Evolutionary conservation across 2,888 invertebrate genomes (phyloP).

Genomic region (Apamea anceps): DNA sequence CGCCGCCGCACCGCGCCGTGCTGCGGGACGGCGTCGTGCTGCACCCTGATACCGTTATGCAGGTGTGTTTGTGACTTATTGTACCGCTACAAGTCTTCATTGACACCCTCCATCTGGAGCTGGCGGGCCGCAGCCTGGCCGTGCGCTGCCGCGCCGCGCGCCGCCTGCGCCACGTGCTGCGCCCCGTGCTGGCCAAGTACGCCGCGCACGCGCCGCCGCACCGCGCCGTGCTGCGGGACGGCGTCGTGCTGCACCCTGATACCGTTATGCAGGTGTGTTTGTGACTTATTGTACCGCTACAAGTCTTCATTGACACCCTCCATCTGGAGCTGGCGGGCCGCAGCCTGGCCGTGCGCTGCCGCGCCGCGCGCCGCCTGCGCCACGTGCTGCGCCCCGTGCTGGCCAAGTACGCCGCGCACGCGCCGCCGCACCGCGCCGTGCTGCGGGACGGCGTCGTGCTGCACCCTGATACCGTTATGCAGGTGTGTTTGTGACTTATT

Average conservation of each 20-base stretch:
- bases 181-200: conserved; percentile 92
- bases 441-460: conserved; percentile 68
- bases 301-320: too few species aligned
- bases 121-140: conserved; percentile 95
- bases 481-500: conserved; percentile 50
- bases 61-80: conserved; percentile 50
- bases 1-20: conserved; percentile 65
- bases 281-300: too few species aligned
- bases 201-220: conserved; percentile 57
- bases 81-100: too few species aligned
- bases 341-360: conserved; percentile 96
- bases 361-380: conserved; percentile 93
- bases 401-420: conserved; percentile 82
- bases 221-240: conserved; percentile 68
- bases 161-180: conserved; percentile 94
- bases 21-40: conserved; percentile 68
- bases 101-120: conserved; percentile 91
- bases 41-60: conserved; percentile 77
- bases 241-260: conserved; percentile 73
- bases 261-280: conserved; percentile 73
- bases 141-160: conserved; percentile 96
- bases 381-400: conserved; percentile 95
- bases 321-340: conserved; percentile 96
- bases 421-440: conserved; percentile 65
- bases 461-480: conserved; percentile 77